Evolutionary conservation across 2,888 invertebrate genomes (phyloP), one percentile per base, ranked within the genome.

Genomic region (Arrhopalites spinosus): DNA sequence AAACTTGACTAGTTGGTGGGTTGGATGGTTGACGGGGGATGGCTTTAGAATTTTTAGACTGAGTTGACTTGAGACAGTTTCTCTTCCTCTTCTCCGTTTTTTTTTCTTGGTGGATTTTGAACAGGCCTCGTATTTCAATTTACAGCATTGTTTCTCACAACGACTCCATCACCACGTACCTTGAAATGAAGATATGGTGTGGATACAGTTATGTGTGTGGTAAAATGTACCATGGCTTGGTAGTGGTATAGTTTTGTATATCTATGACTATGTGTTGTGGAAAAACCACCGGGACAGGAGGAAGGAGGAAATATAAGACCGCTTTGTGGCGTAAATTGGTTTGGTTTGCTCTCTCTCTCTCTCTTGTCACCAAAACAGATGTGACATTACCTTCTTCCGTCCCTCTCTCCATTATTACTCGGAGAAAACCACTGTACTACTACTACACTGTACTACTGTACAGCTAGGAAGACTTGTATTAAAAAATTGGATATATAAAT

Each of bases 281-380:
- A 59, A 59, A 27, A 59, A 25, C 59, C 59, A 20, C 23, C 30
- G 25, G 63, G 30, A 5, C 20, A n/a, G 50, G 70, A 56, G 30
- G 20, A 43, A 25, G 56, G 50, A 63, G 15, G 61, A 73, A 64
- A 67, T 66, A 73, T n/a, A 68, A 74, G 74, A 74, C 45, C 68
- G 68, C 59, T 74, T 74, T 74, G 74, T 59, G 77, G 75, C 76
- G 73, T 75, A 79, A 79, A 79, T 77, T 79, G 79, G 78, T 79
- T 79, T 76, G n/a, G n/a, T n/a, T n/a, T n/a, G n/a, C n/a, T n/a
- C n/a, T n/a, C n/a, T n/a, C n/a, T n/a, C n/a, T 70, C 77, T 77
- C 77, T 77, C 79, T 74, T 79, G 79, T 79, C 79, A 77, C 77
- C 76, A 74, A 75, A 76, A 76, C 79, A 77, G 77, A 79, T 79